Percentiles rank a stretch among this genome's conserved stretches.
phyloP scores from a whole-genome alignment of 2,888 invertebrate species.

The Campaea margaritaria region DNA sequence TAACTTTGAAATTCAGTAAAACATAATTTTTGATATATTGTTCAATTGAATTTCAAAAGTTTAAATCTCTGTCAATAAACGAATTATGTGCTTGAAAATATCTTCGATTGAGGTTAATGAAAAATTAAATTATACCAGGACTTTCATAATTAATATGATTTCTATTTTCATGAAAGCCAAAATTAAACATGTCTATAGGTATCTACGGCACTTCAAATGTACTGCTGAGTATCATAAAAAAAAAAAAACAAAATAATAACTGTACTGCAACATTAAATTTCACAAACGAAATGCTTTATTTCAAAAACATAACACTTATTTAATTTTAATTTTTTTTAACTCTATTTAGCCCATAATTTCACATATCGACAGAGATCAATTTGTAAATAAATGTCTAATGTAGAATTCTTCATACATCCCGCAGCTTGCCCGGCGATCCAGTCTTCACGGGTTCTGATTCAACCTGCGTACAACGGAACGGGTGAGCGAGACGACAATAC shows the following conservation, averaged over 20 bases:
- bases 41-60: conserved; percentile 14
- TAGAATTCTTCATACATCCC: conserved; percentile 19
- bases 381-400: conserved; percentile 27
- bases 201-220: too few species aligned
- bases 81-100: conserved; percentile 9
- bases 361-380: conserved; percentile 14
- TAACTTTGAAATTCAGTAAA: conserved; percentile 23
- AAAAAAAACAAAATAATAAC: too few species aligned
- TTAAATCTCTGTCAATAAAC: conserved; percentile 8
- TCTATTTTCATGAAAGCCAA: too few species aligned
- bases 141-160: not conserved
- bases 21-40: not conserved
- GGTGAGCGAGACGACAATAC: conserved; percentile 77
- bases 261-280: too few species aligned
- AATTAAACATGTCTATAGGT: too few species aligned
- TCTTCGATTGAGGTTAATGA: too few species aligned
- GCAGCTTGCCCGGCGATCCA: conserved; percentile 36
- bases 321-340: too few species aligned
- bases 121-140: not conserved
- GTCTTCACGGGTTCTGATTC: conserved; percentile 80
- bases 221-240: not conserved
- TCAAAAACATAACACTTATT: too few species aligned
- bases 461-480: conserved; percentile 83
- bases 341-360: conserved; percentile 1
- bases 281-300: too few species aligned